Percentiles rank a stretch among this genome's conserved stretches.
phyloP scores from a whole-genome alignment of 2,797 vertebrate species.

The Neostethus bicornis region DNA sequence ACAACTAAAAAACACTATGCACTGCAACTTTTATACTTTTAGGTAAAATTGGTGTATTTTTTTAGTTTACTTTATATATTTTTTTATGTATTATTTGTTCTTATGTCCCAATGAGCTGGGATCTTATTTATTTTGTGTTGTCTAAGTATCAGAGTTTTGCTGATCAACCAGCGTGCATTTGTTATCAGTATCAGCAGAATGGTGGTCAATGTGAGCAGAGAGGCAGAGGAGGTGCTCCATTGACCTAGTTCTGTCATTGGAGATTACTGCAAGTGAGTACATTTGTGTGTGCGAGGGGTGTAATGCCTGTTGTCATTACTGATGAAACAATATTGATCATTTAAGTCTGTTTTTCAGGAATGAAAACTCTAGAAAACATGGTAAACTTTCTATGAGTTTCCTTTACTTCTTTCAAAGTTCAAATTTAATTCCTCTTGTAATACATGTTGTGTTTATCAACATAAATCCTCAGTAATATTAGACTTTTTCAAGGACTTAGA shows the following conservation, averaged over 20 bases:
- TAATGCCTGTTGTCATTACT: conserved; percentile 35
- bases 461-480: not conserved
- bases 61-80: not conserved
- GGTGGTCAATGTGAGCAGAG: conserved; percentile 29
- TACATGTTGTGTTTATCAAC: too few species aligned
- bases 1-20: not conserved
- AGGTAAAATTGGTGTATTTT: too few species aligned
- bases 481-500: not conserved
- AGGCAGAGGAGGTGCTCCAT: conserved; percentile 63
- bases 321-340: conserved; percentile 34
- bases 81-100: not conserved
- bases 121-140: not conserved
- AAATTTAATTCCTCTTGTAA: not conserved
- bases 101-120: not conserved
- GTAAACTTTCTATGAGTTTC: not conserved
- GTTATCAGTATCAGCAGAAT: conserved; percentile 62
- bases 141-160: not conserved
- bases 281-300: conserved; percentile 9
- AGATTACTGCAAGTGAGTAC: conserved; percentile 62
- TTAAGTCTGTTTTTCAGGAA: conserved; percentile 22
- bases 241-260: conserved; percentile 84
- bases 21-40: not conserved
- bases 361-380: not conserved
- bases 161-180: conserved; percentile 49
- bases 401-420: not conserved